These are phyloP conservation scores for pig (Sus scrofa) DNA, from an alignment of 2,113 vertebrate species.

Conservation along the genomic window T2T-Sscrofa CM000813.6:22374501-22375000, in stretches of 20 bases:
- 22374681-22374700: background rate
- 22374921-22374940: background rate
- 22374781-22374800: background rate
- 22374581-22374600: background rate
- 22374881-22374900: background rate
- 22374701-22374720: background rate
- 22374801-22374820: background rate
- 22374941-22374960: background rate
- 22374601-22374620: background rate
- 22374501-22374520: background rate
- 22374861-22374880: background rate
- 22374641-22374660: background rate
- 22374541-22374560: background rate
- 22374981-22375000: background rate
- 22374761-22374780: background rate
- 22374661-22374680: background rate
- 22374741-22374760: background rate
- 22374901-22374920: background rate
- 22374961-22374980: background rate
- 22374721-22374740: background rate
- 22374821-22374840: background rate
- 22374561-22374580: background rate
- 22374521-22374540: background rate
- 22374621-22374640: background rate
- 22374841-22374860: constrained; percentile 16